A percentile compares a stretch with the other conserved stretches of the same genome.
phyloP scores from a whole-genome alignment of 2,113 vertebrate genomes.

The Pseudopipra pipra region DNA sequence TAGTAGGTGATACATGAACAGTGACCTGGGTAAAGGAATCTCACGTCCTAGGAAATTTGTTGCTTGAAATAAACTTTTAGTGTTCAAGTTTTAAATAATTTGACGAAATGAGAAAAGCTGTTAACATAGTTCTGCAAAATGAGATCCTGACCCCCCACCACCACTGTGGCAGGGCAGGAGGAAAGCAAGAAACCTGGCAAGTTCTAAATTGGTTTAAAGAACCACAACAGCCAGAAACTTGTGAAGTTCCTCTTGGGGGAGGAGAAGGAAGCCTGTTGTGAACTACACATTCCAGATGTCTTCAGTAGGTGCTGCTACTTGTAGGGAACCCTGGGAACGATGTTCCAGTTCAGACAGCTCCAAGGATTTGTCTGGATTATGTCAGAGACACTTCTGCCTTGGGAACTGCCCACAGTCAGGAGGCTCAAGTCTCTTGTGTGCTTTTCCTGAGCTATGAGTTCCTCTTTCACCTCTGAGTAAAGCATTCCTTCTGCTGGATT shows the following conservation, averaged over 20 bases:
- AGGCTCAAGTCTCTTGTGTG: neutral
- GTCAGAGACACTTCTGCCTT: neutral
- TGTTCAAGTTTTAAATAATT: neutral
- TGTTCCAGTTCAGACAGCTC: neutral
- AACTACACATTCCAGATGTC: rapidly evolving
- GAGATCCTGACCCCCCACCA: neutral
- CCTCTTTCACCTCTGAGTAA: neutral
- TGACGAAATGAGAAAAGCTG: neutral
- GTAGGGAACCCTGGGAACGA: neutral
- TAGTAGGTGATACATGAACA: neutral
- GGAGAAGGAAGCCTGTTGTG: neutral
- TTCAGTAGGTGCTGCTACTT: neutral
- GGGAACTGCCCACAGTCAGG: neutral
- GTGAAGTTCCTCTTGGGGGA: neutral
- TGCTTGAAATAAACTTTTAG: neutral
- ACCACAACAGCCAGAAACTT: neutral
- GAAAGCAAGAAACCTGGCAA: neutral
- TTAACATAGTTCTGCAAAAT: neutral
- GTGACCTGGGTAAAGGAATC: neutral
- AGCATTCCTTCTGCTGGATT: neutral
- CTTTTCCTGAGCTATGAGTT: neutral
- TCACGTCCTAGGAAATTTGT: neutral
- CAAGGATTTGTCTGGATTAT: neutral
- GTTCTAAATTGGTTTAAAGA: neutral
- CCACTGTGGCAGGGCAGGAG: neutral